These are phyloP conservation scores for Magallana ariakensis DNA, from an alignment of 1,140 invertebrate species.

Conservation along the genomic window DNA sequence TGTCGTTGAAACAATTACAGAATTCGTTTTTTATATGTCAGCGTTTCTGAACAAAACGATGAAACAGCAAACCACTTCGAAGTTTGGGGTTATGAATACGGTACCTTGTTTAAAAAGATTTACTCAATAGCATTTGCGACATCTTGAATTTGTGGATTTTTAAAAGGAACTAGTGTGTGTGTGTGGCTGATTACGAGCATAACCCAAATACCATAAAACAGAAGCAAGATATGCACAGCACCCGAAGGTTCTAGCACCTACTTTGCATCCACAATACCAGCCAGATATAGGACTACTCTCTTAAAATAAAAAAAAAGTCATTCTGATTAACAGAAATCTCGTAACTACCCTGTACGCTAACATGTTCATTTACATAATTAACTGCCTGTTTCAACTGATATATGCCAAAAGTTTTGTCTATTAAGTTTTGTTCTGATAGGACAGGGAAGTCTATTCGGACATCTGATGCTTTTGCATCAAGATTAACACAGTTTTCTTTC, in stretches of 20 bases:
- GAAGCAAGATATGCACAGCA: not conserved
- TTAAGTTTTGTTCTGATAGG: not conserved
- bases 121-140: not conserved
- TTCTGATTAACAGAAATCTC: not conserved
- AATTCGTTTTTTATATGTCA: too few species aligned
- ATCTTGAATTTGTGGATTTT: not conserved
- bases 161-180: not conserved
- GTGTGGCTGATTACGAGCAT: not conserved
- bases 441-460: not conserved
- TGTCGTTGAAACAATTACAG: too few species aligned
- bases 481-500: too few species aligned
- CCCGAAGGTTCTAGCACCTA: not conserved
- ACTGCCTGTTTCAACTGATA: constrained; percentile 1
- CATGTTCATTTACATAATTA: constrained; percentile 5
- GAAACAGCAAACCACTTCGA: too few species aligned
- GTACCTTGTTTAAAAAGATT: not conserved
- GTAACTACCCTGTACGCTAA: not conserved
- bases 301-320: not conserved
- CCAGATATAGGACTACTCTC: not conserved
- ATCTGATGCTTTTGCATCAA: too few species aligned
- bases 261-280: not conserved
- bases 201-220: not conserved
- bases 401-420: not conserved
- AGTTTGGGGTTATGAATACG: too few species aligned
- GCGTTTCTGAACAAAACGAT: too few species aligned